Evolutionary conservation across 1,140 invertebrate species (phyloP), one percentile per base, ranked within the genome.

Genomic region (Prorops nasuta): DNA sequence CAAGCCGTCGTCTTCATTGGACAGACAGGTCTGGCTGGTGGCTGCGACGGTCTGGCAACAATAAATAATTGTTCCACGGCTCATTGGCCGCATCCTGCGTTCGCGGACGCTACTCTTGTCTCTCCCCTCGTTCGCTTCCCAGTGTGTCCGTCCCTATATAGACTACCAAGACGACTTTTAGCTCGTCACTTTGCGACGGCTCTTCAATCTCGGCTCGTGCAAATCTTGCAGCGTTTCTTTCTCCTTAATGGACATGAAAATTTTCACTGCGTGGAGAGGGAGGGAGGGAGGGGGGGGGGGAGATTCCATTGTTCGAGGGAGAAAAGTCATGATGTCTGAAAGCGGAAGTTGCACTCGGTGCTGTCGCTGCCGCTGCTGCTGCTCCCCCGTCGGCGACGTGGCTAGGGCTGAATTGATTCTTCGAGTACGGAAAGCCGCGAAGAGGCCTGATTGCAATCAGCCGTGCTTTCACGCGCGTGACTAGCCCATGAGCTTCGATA

Each of bases 51-150:
- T 69, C 67, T 66, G 63, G 63, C 54, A 75, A 69, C 64, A 71
- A 72, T 72, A 76, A 73, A 76, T 74, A 74, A 76, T 76, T 74
- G 64, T 71, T 71, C 53, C 52, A 56, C 50, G 49, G 69, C 64
- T 76, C 71, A 76, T 76, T 76, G 73, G 68, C 60, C 58, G 69
- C 72, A 76, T 76, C 72, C 73, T 76, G 72, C 68, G 49, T 66
- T 66, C 53, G 57, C 58, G 35, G 46, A 63, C 31, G 15, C 42
- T 17, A 35, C n/a, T 46, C 51, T 55, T 56, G 58, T 58, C 43
- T 66, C 56, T 66, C 64, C 68, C 67, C 58, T 64, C 63, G 60
- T 66, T 66, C 56, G 10, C 24, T n/a, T n/a, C n/a, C n/a, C n/a
- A n/a, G n/a, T n/a, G n/a, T n/a, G n/a, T n/a, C n/a, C n/a, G n/a